Percentiles rank a stretch among this genome's conserved stretches.
phyloP scores from a whole-genome alignment of 2,888 invertebrate genomes.

The Tachystola acroxantha region DNA sequence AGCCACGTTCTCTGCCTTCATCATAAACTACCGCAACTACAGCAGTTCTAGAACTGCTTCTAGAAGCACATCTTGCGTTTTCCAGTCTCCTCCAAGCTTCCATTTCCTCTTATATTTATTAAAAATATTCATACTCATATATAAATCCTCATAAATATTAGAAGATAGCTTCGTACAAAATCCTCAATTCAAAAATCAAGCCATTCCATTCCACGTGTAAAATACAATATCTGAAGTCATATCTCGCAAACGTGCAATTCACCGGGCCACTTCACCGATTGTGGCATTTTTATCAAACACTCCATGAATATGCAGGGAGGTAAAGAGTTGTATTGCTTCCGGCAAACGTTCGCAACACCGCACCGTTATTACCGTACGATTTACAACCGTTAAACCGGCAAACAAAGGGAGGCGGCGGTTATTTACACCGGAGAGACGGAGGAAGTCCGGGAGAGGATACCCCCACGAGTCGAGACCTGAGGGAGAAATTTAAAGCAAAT shows the following conservation, averaged over 20 bases:
- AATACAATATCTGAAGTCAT: conserved; percentile 1
- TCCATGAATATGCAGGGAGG: conserved; percentile 45
- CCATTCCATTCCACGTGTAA: no score
- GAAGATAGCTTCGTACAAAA: no score
- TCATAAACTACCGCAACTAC: no score
- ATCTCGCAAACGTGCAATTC: conserved; percentile 5
- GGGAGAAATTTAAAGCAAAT: conserved; percentile 35
- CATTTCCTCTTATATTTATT: no score
- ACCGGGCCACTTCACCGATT: conserved; percentile 20
- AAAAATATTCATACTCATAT: no score
- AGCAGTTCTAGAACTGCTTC: no score
- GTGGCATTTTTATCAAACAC: conserved; percentile 33
- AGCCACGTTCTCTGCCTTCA: no score
- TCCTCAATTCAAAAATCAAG: no score
- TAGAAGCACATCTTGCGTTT: no score
- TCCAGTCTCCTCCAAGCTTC: no score
- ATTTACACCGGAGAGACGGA: conserved; percentile 42
- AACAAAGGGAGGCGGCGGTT: conserved; percentile 46
- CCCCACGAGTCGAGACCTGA: conserved; percentile 21
- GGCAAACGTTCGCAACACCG: conserved; percentile 23
- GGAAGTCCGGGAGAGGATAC: conserved; percentile 38
- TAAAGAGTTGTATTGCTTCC: conserved; percentile 43
- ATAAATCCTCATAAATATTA: no score
- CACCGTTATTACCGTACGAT: conserved; percentile 53
- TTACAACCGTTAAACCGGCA: conserved; percentile 50